These are phyloP conservation scores for Neocrepidodera transversa DNA, from an alignment of 2,888 invertebrate genomes.

Conservation along the genomic window DNA sequence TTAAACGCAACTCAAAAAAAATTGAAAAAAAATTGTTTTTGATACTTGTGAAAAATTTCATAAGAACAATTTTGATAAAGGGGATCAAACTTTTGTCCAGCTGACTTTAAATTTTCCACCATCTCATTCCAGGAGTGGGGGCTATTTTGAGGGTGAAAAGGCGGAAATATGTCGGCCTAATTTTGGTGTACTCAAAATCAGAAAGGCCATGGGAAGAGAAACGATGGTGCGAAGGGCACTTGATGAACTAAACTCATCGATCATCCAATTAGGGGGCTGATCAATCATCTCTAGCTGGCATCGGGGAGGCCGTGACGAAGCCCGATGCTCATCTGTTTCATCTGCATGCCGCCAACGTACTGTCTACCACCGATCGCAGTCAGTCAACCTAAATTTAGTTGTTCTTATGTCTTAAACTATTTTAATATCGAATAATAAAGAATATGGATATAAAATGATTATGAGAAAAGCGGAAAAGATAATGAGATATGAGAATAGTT, in stretches of 20 bases:
- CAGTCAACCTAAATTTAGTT: slow-evolving; percentile 34
- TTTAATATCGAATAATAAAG: too few species aligned
- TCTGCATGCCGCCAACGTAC: slow-evolving; percentile 56
- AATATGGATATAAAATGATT: too few species aligned
- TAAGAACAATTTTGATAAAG: too few species aligned
- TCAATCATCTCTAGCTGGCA: slow-evolving; percentile 71
- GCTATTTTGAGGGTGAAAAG: slow-evolving; percentile 13
- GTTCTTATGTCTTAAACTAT: too few species aligned
- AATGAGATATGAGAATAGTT: too few species aligned
- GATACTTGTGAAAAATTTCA: too few species aligned
- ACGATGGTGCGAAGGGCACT: slow-evolving; percentile 52
- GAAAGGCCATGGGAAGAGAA: slow-evolving; percentile 47
- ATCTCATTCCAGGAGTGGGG: too few species aligned
- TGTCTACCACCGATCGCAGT: slow-evolving; percentile 31
- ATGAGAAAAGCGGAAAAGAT: too few species aligned
- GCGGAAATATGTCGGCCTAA: slow-evolving; percentile 47
- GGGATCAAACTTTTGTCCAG: too few species aligned
- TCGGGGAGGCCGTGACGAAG: slow-evolving; percentile 38
- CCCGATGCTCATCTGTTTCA: slow-evolving; percentile 54
- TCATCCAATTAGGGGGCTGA: slow-evolving; percentile 79
- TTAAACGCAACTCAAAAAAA: too few species aligned
- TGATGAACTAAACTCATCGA: slow-evolving; percentile 70
- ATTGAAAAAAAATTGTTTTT: too few species aligned
- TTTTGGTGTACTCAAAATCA: slow-evolving; percentile 42
- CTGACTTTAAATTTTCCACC: too few species aligned